Percentiles rank a stretch among this genome's conserved stretches.
phyloP scores from a whole-genome alignment of 2,797 vertebrate species.

The Melanotaenia pygmaea region DNA sequence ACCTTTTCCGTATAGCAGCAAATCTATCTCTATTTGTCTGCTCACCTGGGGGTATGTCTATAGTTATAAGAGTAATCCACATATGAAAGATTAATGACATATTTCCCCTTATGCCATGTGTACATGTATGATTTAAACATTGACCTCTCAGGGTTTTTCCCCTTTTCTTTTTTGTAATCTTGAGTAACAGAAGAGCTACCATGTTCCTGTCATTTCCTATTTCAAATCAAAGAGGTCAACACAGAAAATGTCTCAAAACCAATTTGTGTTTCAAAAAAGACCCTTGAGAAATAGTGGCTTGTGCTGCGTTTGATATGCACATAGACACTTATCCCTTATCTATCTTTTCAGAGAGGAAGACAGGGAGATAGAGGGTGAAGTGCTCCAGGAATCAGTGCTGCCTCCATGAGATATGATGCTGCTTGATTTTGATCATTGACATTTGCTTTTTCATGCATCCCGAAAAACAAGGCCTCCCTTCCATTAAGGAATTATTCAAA shows the following conservation, averaged over 20 bases:
- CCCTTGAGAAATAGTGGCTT: constrained; percentile 78
- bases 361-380: constrained; percentile 74
- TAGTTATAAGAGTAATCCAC: constrained; percentile 66
- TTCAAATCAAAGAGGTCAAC: constrained; percentile 83
- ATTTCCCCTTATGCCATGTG: constrained; percentile 67
- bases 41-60: constrained; percentile 64
- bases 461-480: constrained; percentile 80
- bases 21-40: constrained; percentile 55
- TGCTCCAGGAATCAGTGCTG: constrained; percentile 79
- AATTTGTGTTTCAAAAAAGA: constrained; percentile 84
- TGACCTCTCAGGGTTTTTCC: constrained; percentile 74
- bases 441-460: constrained; percentile 85
- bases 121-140: constrained; percentile 74
- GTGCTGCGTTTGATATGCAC: constrained; percentile 82
- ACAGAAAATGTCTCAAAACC: constrained; percentile 81
- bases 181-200: constrained; percentile 68
- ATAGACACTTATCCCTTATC: constrained; percentile 84
- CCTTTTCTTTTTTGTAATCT: constrained; percentile 34
- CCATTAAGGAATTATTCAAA: constrained; percentile 87
- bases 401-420: constrained; percentile 81
- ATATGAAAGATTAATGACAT: constrained; percentile 76
- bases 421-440: constrained; percentile 86
- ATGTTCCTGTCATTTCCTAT: constrained; percentile 79
- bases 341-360: constrained; percentile 74
- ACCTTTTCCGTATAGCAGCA: constrained; percentile 36